Percentiles rank a stretch among this genome's conserved stretches.
Evolutionary conservation across 2,888 invertebrate species (phyloP).

Genomic region (Drosophila neotestacea): DNA sequence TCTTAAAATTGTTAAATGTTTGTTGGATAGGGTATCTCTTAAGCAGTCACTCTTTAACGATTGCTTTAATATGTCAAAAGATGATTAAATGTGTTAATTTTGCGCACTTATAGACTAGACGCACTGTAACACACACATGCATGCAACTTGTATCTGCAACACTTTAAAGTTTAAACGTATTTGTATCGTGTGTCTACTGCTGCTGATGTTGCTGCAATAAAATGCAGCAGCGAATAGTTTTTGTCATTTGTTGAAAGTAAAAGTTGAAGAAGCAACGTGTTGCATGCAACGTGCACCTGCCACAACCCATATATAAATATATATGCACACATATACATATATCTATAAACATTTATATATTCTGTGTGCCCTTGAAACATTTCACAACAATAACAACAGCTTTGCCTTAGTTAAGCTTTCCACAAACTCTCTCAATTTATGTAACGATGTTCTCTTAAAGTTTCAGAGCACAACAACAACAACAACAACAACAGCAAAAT

Average conservation of each 20-base stretch:
- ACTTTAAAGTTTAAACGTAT: constrained; percentile 40
- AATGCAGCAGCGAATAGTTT: constrained; percentile 65
- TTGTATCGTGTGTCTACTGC: constrained; percentile 54
- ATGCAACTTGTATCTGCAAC: constrained; percentile 36
- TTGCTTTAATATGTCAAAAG: constrained; percentile 9
- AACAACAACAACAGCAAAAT: background rate
- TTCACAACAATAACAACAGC: constrained; percentile 22
- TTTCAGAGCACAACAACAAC: constrained; percentile 34
- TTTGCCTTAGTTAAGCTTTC: constrained; percentile 13
- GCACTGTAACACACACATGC: background rate
- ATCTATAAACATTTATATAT: background rate
- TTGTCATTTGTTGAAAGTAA: constrained; percentile 60
- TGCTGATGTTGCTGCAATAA: constrained; percentile 44
- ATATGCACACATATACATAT: constrained; percentile 7
- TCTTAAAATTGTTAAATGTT: background rate
- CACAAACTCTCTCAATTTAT: constrained; percentile 13
- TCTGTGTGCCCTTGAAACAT: constrained; percentile 51
- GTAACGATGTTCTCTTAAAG: constrained; percentile 23
- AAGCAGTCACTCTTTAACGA: background rate
- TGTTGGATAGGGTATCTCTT: constrained; percentile 5
- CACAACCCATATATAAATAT: constrained; percentile 22
- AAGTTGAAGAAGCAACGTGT: constrained; percentile 46
- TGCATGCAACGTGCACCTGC: constrained; percentile 57
- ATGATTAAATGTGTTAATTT: constrained; percentile 38
- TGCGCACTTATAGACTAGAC: constrained; percentile 2